phyloP scores from a whole-genome alignment of 1,140 invertebrate genomes.

The Cataglyphis hispanica region DNA sequence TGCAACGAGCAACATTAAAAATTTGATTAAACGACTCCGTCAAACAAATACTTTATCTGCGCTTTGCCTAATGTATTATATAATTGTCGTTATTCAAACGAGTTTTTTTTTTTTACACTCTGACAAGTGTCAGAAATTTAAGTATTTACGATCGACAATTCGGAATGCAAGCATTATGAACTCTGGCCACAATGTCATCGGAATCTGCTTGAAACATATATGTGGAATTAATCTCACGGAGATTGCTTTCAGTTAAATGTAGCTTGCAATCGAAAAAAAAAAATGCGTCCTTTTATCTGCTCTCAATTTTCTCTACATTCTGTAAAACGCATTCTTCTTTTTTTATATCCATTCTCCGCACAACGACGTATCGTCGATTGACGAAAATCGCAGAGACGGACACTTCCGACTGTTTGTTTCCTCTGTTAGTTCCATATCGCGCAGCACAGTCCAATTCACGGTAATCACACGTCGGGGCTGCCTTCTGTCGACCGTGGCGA shows the following conservation, averaged over 20 bases:
- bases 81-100: background rate
- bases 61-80: background rate
- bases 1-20: background rate
- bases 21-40: background rate
- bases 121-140: background rate
- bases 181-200: no score
- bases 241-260: no score
- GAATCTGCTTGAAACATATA: no score
- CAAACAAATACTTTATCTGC: background rate
- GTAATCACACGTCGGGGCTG: slow-evolving; percentile 55
- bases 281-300: background rate
- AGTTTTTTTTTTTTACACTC: background rate
- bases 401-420: slow-evolving; percentile 47
- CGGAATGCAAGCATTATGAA: no score
- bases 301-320: background rate
- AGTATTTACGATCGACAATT: no score
- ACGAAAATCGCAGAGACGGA: slow-evolving; percentile 32
- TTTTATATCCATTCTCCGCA: background rate
- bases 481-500: slow-evolving; percentile 49
- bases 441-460: slow-evolving; percentile 50
- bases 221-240: no score
- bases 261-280: no score
- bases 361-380: no score
- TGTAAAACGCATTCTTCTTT: no score
- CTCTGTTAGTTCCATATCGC: slow-evolving; percentile 45